phyloP scores from a whole-genome alignment of 2,888 invertebrate genomes.

The Catocala sponsa region DNA sequence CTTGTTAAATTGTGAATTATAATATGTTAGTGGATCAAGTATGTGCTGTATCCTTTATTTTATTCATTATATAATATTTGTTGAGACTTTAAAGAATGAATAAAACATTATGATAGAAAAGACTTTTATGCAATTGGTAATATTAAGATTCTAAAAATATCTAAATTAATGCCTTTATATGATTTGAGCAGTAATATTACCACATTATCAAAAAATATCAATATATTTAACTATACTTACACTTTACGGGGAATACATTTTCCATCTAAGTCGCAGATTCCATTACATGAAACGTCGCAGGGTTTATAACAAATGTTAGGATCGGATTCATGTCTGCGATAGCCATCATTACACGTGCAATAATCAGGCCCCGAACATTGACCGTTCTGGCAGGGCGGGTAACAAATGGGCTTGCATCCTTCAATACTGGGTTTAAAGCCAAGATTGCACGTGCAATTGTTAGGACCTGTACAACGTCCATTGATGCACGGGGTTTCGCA shows the following conservation, averaged over 20 bases:
- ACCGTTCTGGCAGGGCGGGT: slow-evolving; percentile 55
- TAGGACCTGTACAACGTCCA: neutral
- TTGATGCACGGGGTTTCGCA: slow-evolving; percentile 65
- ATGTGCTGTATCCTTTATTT: too few relatives aligned
- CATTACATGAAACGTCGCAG: slow-evolving; percentile 60
- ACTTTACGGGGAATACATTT: neutral
- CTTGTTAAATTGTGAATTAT: too few relatives aligned
- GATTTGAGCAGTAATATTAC: too few relatives aligned
- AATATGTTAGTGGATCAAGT: too few relatives aligned
- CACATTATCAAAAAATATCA: too few relatives aligned
- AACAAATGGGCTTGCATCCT: slow-evolving; percentile 47
- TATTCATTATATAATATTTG: too few relatives aligned
- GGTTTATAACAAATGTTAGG: slow-evolving; percentile 57
- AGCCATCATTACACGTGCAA: slow-evolving; percentile 56
- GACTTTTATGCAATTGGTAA: too few relatives aligned
- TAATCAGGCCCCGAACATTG: slow-evolving; percentile 55
- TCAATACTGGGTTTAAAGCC: neutral
- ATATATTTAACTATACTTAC: neutral
- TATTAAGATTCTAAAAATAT: too few relatives aligned
- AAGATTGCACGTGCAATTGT: slow-evolving; percentile 28
- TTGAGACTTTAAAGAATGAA: too few relatives aligned
- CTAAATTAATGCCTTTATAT: too few relatives aligned
- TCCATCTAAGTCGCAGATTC: slow-evolving; percentile 58
- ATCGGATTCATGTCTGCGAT: slow-evolving; percentile 34
- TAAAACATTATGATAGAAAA: too few relatives aligned